phyloP scores from a whole-genome alignment of 2,113 vertebrate species.

The Pavo muticus region DNA sequence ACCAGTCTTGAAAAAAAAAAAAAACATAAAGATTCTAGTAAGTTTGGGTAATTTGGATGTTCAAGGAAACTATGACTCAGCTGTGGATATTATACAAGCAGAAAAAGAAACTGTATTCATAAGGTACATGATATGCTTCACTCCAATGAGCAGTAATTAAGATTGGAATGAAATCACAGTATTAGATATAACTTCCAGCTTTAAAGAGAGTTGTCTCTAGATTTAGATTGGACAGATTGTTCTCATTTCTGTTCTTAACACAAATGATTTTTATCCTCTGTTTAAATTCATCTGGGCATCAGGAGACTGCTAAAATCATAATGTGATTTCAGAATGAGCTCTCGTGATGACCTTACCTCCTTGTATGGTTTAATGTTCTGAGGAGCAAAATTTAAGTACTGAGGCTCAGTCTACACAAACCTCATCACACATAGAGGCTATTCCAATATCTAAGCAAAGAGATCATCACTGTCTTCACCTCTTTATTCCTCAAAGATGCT shows the following conservation, averaged over 20 bases:
- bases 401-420: not conserved
- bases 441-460: not conserved
- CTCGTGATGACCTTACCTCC: not conserved
- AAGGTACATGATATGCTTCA: not conserved
- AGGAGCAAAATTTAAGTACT: not conserved
- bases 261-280: not conserved
- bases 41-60: not conserved
- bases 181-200: not conserved
- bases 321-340: not conserved
- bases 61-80: not conserved
- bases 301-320: not conserved
- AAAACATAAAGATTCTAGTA: not conserved
- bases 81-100: not conserved
- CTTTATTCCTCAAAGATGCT: not conserved
- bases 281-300: not conserved
- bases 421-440: not conserved
- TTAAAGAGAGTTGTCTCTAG: not conserved
- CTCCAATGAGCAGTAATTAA: not conserved
- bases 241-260: constrained; percentile 2
- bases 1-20: not conserved
- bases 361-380: not conserved
- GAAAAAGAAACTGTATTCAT: not conserved
- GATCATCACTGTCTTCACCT: not conserved
- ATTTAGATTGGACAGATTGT: constrained; percentile 10
- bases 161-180: not conserved